Evolutionary conservation across 2,888 invertebrate species (phyloP).

Genomic region (Caenorhabditis virilis): DNA sequence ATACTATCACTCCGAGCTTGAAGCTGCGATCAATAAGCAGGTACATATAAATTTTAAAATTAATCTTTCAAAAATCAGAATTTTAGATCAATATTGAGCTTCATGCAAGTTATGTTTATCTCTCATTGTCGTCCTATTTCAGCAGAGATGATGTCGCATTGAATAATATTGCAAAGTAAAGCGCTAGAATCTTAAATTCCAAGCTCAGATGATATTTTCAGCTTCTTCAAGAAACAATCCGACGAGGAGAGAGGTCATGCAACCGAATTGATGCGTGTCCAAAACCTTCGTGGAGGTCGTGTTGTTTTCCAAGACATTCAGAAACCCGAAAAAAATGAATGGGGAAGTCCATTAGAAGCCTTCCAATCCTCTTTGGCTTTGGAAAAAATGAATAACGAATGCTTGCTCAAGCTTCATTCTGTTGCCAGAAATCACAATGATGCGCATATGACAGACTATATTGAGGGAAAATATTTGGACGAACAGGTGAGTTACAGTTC

Average conservation of each 20-base stretch:
- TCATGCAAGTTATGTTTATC: slow-evolving; percentile 78
- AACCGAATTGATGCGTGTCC: slow-evolving; percentile 59
- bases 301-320: slow-evolving; percentile 76
- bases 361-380: slow-evolving; percentile 79
- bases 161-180: slow-evolving; percentile 69
- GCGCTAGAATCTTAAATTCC: too few species aligned
- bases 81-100: slow-evolving; percentile 78
- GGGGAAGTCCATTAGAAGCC: slow-evolving; percentile 78
- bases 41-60: slow-evolving; percentile 37
- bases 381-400: slow-evolving; percentile 81
- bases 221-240: slow-evolving; percentile 73
- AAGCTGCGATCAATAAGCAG: slow-evolving; percentile 68
- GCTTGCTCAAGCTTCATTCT: slow-evolving; percentile 76
- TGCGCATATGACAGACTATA: slow-evolving; percentile 71
- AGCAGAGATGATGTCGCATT: slow-evolving; percentile 83
- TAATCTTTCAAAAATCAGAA: too few species aligned
- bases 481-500: slow-evolving; percentile 72
- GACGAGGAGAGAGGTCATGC: slow-evolving; percentile 84
- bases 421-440: slow-evolving; percentile 77
- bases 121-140: slow-evolving; percentile 81
- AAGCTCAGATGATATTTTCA: too few species aligned
- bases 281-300: slow-evolving; percentile 80
- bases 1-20: slow-evolving; percentile 62
- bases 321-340: slow-evolving; percentile 75
- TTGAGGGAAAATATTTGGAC: slow-evolving; percentile 47